These are phyloP conservation scores for Drosophila anomelani DNA, from an alignment of 2,888 invertebrate species.

Conservation along the genomic window DNA sequence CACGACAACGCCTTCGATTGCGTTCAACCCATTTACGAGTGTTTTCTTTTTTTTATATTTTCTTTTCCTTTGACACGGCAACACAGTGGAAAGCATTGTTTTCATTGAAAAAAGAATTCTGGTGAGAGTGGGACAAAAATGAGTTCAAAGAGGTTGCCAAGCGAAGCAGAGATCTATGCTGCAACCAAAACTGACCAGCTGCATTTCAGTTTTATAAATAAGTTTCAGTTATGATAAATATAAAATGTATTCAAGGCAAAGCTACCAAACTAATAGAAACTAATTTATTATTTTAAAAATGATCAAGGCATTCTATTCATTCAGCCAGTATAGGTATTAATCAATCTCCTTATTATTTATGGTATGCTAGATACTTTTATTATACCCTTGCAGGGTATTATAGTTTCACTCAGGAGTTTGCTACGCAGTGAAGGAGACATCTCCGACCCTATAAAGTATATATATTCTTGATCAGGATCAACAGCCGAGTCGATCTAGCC, in stretches of 20 bases:
- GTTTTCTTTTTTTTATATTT: constrained; percentile 33
- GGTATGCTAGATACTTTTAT: too few species aligned
- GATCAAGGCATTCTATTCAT: not conserved
- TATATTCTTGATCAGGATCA: too few species aligned
- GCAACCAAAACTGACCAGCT: constrained; percentile 6
- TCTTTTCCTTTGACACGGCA: constrained; percentile 30
- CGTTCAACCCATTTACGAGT: constrained; percentile 47
- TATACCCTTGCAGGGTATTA: too few species aligned
- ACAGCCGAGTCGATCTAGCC: too few species aligned
- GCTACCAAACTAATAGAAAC: too few species aligned
- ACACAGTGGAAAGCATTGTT: constrained; percentile 64
- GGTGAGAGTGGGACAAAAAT: constrained; percentile 19
- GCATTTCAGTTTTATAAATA: not conserved
- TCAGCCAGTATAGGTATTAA: not conserved
- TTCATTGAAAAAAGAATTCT: constrained; percentile 53
- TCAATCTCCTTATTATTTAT: not conserved
- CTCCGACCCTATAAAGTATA: too few species aligned
- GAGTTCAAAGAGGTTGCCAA: not conserved
- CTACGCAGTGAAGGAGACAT: too few species aligned
- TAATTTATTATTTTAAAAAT: too few species aligned
- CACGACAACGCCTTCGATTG: constrained; percentile 43
- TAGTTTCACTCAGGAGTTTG: too few species aligned
- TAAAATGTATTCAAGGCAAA: not conserved
- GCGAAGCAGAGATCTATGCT: constrained; percentile 20
- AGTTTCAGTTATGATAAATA: not conserved